These are phyloP conservation scores for Aspidiotus rigidus DNA, from an alignment of 2,888 invertebrate genomes.

Conservation along the genomic window DNA sequence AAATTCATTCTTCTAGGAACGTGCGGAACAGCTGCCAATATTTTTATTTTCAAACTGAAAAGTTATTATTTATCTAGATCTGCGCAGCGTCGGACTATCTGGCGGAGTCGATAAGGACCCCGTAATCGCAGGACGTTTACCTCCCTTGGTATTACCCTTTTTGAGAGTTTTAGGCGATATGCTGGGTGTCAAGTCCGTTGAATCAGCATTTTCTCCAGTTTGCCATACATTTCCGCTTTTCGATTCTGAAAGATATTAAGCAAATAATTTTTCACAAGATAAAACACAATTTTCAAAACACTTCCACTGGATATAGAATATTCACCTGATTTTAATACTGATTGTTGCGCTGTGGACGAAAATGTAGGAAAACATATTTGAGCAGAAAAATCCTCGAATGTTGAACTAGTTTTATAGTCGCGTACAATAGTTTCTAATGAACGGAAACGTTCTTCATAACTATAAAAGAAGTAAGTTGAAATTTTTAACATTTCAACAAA, in stretches of 20 bases:
- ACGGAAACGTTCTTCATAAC: constrained; percentile 83
- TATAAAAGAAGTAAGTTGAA: constrained; percentile 43
- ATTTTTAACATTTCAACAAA: constrained; percentile 2
- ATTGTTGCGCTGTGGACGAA: constrained; percentile 37
- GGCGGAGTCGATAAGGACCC: constrained; percentile 39
- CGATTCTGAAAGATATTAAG: constrained; percentile 6
- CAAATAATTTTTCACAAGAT: neutral
- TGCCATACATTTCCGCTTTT: constrained; percentile 45
- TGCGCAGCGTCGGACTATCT: constrained; percentile 40
- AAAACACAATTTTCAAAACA: neutral
- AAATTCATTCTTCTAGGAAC: too few species aligned
- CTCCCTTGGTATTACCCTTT: constrained; percentile 50
- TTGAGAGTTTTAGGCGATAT: constrained; percentile 62
- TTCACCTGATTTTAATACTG: constrained; percentile 11
- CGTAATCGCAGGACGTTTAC: constrained; percentile 41
- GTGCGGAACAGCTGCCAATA: too few species aligned
- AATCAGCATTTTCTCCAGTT: constrained; percentile 42
- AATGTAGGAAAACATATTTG: constrained; percentile 60
- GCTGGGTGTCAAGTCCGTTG: constrained; percentile 42
- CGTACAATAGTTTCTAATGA: constrained; percentile 74
- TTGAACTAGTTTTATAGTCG: constrained; percentile 74
- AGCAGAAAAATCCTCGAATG: constrained; percentile 80
- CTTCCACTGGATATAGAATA: too few species aligned
- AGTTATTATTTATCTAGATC: constrained; percentile 39
- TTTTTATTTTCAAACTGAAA: neutral